Conservation (phyloP, 1,140 invertebrate species). For the Hyles vespertilio region DNA sequence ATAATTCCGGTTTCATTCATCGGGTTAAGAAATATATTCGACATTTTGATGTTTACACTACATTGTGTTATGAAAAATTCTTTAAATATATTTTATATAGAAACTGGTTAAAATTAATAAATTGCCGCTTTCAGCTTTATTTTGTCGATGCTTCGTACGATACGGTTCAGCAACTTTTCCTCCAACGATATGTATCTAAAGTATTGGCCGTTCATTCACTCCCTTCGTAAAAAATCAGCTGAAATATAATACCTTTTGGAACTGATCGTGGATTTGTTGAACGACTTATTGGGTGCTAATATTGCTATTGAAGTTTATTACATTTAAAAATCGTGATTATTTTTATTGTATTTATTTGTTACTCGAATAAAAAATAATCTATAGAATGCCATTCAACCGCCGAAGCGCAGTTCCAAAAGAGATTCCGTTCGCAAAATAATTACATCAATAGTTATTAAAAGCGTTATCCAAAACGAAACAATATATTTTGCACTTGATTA, state of each 20-base stretch:
- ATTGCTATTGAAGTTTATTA: no score
- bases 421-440: background rate
- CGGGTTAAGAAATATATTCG: no score
- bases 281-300: no score
- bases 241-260: background rate
- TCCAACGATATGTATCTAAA: conserved; percentile 36
- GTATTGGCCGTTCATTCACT: conserved; percentile 22
- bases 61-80: no score
- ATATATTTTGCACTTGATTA: conserved; percentile 8
- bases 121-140: background rate
- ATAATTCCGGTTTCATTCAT: no score
- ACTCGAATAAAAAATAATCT: no score
- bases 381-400: background rate
- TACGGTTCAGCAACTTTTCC: conserved; percentile 16
- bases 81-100: no score
- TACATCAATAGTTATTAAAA: background rate
- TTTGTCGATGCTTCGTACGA: conserved; percentile 5
- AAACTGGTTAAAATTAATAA: background rate
- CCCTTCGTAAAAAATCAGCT: conserved; percentile 4
- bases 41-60: no score
- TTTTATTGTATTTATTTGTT: no score
- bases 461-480: conserved; percentile 10
- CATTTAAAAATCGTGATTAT: no score
- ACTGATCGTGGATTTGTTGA: background rate
- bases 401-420: background rate